Percentiles rank a stretch among this genome's conserved stretches.
Conservation (phyloP, 2,888 invertebrate genomes). For the Psococerastis gibbosa region DNA sequence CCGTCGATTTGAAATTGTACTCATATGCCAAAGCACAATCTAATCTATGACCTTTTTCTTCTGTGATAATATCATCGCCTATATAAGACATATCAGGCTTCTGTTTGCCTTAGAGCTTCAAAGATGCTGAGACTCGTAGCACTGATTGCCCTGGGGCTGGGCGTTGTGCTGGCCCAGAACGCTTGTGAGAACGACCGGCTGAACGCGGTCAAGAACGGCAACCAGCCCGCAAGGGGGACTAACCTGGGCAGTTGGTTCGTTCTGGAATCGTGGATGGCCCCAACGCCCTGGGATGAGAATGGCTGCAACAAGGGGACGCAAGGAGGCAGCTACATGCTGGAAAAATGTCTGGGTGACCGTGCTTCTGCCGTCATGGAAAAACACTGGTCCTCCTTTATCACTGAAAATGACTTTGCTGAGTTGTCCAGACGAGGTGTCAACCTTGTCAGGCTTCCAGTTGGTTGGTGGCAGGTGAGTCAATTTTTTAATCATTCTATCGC, state of each 20-base stretch:
- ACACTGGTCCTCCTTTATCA: slow-evolving; percentile 3
- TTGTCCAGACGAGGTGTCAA: slow-evolving; percentile 6
- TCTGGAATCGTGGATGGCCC: background rate
- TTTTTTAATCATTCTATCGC: no score
- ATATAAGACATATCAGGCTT: no score
- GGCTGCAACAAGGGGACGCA: background rate
- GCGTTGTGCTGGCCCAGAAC: background rate
- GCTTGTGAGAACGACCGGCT: background rate
- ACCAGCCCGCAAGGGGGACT: background rate
- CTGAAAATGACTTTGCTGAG: slow-evolving; percentile 6
- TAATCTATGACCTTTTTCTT: no score
- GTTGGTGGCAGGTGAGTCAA: slow-evolving; percentile 10
- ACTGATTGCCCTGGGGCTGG: background rate
- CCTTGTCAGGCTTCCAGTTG: slow-evolving; percentile 6
- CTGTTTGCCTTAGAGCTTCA: no score
- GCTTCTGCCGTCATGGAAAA: slow-evolving; percentile 4
- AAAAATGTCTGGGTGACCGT: slow-evolving; percentile 2
- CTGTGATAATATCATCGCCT: no score
- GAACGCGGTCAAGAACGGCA: slow-evolving; percentile 3
- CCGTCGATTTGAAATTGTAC: no score
- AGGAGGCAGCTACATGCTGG: slow-evolving; percentile 4
- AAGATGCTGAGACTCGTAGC: no score
- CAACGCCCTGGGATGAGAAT: background rate
- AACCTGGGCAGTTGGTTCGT: slow-evolving; percentile 9
- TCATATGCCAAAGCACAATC: no score